Percentiles rank a stretch among this genome's conserved stretches.
These are phyloP conservation scores for Numenius arquata DNA, from an alignment of 2,113 vertebrate genomes.

Conservation along the genomic window DNA sequence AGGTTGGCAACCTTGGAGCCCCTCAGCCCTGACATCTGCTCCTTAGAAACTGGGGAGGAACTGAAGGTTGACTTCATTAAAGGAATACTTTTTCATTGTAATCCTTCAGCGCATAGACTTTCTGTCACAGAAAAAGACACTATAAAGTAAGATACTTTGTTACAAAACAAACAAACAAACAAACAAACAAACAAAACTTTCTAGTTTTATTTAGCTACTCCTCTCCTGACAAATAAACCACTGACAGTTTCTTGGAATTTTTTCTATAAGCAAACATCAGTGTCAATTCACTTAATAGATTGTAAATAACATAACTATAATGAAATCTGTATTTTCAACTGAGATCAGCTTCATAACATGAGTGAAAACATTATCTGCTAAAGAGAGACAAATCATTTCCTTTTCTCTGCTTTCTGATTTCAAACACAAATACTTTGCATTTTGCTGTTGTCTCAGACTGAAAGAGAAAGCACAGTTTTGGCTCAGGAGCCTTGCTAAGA, in stretches of 20 bases:
- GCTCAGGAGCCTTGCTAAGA: neutral
- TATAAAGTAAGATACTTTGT: neutral
- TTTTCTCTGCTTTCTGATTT: neutral
- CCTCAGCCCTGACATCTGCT: neutral
- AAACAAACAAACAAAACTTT: neutral
- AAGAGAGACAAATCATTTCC: neutral
- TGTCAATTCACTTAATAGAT: neutral
- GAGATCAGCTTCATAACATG: neutral
- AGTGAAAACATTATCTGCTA: neutral
- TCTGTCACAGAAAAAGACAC: neutral
- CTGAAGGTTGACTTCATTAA: neutral
- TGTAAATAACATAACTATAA: neutral
- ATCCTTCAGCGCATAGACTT: neutral
- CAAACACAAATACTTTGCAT: neutral
- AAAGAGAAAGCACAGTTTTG: neutral
- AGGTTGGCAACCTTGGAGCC: neutral
- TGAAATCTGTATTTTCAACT: neutral
- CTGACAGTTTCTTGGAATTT: neutral
- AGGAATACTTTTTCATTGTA: neutral
- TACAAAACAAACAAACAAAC: neutral
- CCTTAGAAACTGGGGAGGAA: neutral
- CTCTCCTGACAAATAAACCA: neutral
- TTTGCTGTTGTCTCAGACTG: neutral
- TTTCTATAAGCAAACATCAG: neutral
- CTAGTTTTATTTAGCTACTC: neutral